Conservation (phyloP, 1,140 invertebrate genomes). For the Cherax quadricarinatus region DNA sequence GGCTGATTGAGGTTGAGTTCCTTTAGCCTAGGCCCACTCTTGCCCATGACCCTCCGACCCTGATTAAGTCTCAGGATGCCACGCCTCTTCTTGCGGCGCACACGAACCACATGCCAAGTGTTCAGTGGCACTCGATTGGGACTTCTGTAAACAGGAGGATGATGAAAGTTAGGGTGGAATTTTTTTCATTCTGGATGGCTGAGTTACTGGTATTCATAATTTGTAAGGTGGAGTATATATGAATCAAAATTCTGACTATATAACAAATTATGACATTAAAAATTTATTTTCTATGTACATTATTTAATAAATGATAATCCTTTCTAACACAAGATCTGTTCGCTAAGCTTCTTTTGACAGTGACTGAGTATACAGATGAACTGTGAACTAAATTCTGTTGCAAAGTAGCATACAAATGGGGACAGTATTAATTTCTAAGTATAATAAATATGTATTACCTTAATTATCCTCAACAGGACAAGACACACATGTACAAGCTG, state of each 20-base stretch:
- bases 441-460: not conserved
- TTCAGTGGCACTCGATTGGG: constrained; percentile 79
- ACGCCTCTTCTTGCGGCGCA: constrained; percentile 85
- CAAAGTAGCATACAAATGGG: not conserved
- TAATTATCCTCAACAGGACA: constrained; percentile 38
- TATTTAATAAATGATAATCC: not conserved
- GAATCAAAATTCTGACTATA: not conserved
- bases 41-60: constrained; percentile 82
- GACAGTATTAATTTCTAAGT: not conserved
- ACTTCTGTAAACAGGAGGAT: constrained; percentile 71
- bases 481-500: constrained; percentile 50
- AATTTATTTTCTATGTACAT: not conserved
- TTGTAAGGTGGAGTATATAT: not conserved
- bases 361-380: not conserved
- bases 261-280: not conserved
- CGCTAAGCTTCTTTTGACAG: not conserved
- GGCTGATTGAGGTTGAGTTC: constrained; percentile 90
- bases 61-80: constrained; percentile 88
- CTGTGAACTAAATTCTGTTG: not conserved
- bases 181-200: not conserved
- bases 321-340: not conserved
- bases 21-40: constrained; percentile 85
- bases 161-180: not conserved
- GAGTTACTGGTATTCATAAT: not conserved
- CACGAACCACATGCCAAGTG: constrained; percentile 88